Evolutionary conservation across 2,888 invertebrate species (phyloP), one percentile per base, ranked within the genome.

Genomic region (Napeogenes sylphis): DNA sequence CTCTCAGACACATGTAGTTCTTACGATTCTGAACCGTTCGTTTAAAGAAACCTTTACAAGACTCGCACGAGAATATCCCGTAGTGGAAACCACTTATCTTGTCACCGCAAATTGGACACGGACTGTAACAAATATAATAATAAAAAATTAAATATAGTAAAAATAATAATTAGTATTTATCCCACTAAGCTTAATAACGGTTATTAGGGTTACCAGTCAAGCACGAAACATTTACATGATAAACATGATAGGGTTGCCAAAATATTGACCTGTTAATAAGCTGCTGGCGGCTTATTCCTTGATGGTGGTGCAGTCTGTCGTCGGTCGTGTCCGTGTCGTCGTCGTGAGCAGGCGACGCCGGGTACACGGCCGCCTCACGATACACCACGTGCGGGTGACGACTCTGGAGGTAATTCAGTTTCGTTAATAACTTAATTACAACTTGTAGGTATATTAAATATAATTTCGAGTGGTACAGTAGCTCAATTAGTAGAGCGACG

Each of bases 41-140:
- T 86, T 99, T 99, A 91, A 99, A 99, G 91, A 99, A 99, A 2
- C 98, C 98, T 86, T 99, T 99, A 87, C 99, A 99, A 30, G 97
- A 97, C 82, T 99, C 99, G 88, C 99, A 99, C 12, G 98, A 98
- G 90, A 98, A 98, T 75, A 98, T 98, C 12, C 99, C 99, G 85
- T 99, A 99, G 86, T 99, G 99, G 89, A 98, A 99, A 38, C 99
- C 98, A 73, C 97, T 97, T 80, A 98, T 98, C 82, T 97, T 97
- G 86, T 98, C 98, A 3, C 97, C 97, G 83, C 98, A 98, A 62
- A 98, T 97, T 13, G 98, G 98, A 79, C 98, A 98, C 0, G 98
- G 98, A 72, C 97, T 97, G 83, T 5, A 82, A 76, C 64, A 67
- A 55, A 55, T n/a, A 59, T 46, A 42, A n/a, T 55, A 47, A 56